A percentile compares a stretch with the other conserved stretches of the same genome.
These are phyloP conservation scores for Erpobdella octoculata DNA, from an alignment of 2,888 invertebrate species.

Conservation along the genomic window DNA sequence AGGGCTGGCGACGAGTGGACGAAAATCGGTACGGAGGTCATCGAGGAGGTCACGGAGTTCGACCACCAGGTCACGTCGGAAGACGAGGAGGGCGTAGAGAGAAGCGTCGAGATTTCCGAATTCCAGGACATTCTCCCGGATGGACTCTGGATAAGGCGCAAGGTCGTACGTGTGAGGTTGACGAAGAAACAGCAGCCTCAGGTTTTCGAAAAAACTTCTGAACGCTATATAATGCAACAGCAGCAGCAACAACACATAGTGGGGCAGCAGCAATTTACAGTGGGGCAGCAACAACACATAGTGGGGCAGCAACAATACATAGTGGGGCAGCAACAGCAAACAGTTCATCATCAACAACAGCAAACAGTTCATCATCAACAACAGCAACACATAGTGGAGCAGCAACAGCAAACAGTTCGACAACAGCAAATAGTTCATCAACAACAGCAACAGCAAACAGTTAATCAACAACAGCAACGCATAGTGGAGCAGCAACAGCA, in stretches of 20 bases:
- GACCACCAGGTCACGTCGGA: background rate
- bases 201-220: no score
- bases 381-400: background rate
- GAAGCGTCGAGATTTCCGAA: slow-evolving; percentile 22
- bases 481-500: background rate
- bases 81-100: slow-evolving; percentile 23
- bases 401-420: background rate
- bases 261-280: background rate
- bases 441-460: background rate
- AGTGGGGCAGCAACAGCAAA: background rate
- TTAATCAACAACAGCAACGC: background rate
- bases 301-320: background rate
- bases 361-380: background rate
- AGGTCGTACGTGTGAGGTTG: background rate
- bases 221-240: background rate
- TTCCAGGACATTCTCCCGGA: slow-evolving; percentile 34
- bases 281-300: background rate
- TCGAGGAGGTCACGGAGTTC: background rate
- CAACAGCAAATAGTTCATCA: background rate
- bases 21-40: background rate
- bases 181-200: background rate
- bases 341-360: background rate
- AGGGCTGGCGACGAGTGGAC: background rate
- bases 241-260: background rate
- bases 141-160: slow-evolving; percentile 32